phyloP scores from a whole-genome alignment of 1,140 invertebrate genomes.

The Platorchestia sp. region DNA sequence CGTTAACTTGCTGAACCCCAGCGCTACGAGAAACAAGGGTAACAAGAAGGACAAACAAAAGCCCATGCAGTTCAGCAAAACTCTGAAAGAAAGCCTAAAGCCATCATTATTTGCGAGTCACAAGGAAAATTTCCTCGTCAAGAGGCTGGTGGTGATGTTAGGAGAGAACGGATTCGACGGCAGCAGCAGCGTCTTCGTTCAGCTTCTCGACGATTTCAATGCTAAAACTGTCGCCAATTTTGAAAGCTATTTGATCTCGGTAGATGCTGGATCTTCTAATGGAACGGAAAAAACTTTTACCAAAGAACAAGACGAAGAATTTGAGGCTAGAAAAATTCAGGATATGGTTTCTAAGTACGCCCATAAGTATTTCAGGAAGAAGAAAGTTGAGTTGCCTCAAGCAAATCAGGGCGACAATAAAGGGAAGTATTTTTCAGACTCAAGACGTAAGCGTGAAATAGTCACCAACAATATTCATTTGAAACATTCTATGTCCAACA shows the following conservation, averaged over 20 bases:
- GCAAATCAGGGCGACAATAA: neutral
- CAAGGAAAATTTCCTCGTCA: slow-evolving; percentile 3
- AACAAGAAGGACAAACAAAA: neutral
- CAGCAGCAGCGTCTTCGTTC: neutral
- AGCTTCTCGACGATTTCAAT: neutral
- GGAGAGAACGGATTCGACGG: neutral
- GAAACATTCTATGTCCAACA: neutral
- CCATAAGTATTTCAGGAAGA: neutral
- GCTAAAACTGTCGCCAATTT: neutral
- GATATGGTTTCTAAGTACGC: neutral
- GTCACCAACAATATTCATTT: neutral
- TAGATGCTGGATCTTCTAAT: neutral
- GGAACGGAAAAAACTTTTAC: neutral
- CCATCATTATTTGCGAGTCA: neutral
- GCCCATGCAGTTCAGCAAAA: neutral
- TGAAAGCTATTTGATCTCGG: neutral
- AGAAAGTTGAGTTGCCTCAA: neutral
- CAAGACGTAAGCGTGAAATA: neutral
- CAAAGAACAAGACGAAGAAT: neutral
- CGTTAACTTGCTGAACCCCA: neutral
- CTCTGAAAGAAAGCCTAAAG: neutral
- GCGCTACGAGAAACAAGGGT: neutral
- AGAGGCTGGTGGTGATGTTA: neutral
- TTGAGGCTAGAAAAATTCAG: neutral
- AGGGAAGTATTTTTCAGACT: neutral